These are phyloP conservation scores for Caracal caracal DNA, from an alignment of 2,113 vertebrate species.

Conservation along the genomic window DNA sequence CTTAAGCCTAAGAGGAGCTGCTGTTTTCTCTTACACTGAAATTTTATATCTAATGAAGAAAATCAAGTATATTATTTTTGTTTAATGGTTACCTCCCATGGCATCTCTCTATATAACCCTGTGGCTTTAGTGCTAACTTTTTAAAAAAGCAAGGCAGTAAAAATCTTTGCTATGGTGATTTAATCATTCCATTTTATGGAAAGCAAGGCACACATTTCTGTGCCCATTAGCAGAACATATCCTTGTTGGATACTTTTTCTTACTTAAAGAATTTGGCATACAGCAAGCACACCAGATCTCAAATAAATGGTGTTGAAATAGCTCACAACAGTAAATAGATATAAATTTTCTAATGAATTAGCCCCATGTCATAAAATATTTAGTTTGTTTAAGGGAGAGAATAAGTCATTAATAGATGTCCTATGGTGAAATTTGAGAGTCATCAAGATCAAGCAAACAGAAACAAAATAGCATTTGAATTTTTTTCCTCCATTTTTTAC, in stretches of 20 bases:
- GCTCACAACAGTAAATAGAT: neutral
- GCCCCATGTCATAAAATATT: conserved; percentile 57
- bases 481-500: neutral
- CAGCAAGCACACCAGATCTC: neutral
- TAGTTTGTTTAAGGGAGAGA: conserved; percentile 61
- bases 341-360: conserved; percentile 76
- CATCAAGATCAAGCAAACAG: conserved; percentile 47
- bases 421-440: conserved; percentile 65
- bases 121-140: neutral
- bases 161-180: neutral
- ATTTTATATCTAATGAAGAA: conserved; percentile 40
- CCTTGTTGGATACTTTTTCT: neutral
- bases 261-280: neutral
- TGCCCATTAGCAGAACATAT: neutral
- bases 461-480: conserved; percentile 61
- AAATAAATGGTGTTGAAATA: conserved; percentile 63
- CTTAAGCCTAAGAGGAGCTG: neutral
- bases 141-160: neutral
- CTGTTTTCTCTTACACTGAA: neutral
- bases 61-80: conserved; percentile 51
- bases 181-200: conserved; percentile 53
- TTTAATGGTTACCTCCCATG: neutral
- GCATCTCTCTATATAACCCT: neutral
- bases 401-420: conserved; percentile 69
- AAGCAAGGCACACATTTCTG: conserved; percentile 40